Evolutionary conservation across 2,888 invertebrate species (phyloP).

Genomic region (Heliconius sara): DNA sequence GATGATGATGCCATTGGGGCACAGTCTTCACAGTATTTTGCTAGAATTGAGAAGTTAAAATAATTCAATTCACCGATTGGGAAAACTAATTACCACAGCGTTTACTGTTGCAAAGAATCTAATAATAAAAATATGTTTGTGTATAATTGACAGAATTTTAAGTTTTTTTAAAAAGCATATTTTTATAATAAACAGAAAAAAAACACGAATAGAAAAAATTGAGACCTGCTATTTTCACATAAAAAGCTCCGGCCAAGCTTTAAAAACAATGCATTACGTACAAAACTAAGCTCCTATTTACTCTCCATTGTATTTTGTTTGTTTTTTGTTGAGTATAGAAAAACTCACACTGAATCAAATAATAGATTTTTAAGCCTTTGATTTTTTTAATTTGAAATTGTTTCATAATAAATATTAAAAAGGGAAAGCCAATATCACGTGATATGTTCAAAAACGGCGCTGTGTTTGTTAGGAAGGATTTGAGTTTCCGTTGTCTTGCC

Average conservation of each 20-base stretch:
- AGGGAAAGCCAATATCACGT: background rate
- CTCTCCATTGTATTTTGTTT: constrained; percentile 24
- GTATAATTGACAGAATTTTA: background rate
- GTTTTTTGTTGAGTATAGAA: constrained; percentile 21
- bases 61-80: too few relatives aligned
- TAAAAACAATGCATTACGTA: constrained; percentile 23
- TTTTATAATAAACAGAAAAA: background rate
- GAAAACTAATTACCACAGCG: too few relatives aligned
- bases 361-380: background rate
- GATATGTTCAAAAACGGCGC: too few relatives aligned
- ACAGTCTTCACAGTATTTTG: too few relatives aligned
- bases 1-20: too few relatives aligned
- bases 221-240: background rate
- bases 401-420: background rate
- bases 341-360: background rate
- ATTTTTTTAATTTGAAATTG: background rate
- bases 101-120: too few relatives aligned
- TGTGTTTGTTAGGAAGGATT: too few relatives aligned
- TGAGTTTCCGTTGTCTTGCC: too few relatives aligned
- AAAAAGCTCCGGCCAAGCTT: constrained; percentile 22
- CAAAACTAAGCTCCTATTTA: constrained; percentile 24
- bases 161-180: background rate
- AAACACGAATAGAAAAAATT: background rate
- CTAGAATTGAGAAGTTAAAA: too few relatives aligned
- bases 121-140: background rate